phyloP scores from a whole-genome alignment of 2,888 invertebrate species.

The Spilarctia lutea region DNA sequence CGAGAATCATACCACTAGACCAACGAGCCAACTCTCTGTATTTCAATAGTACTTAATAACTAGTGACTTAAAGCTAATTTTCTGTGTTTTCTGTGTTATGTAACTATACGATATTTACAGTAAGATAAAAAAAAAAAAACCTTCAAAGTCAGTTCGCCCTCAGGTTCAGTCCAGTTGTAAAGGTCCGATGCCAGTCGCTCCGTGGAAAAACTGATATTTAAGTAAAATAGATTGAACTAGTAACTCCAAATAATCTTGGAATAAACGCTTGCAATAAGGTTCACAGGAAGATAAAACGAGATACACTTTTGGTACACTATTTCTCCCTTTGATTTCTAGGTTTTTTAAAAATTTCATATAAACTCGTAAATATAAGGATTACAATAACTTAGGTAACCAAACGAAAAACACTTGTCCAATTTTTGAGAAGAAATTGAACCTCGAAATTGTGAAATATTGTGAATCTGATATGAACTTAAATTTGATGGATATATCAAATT shows the following conservation, averaged over 20 bases:
- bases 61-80: background rate
- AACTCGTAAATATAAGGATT: background rate
- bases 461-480: background rate
- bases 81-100: too few relatives aligned
- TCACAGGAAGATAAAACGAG: background rate
- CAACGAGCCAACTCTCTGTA: constrained; percentile 75
- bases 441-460: background rate
- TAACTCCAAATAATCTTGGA: too few relatives aligned
- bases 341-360: background rate
- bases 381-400: too few relatives aligned
- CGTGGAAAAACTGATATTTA: too few relatives aligned
- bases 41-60: constrained; percentile 34
- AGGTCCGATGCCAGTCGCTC: too few relatives aligned
- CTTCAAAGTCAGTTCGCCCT: too few relatives aligned
- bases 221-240: too few relatives aligned
- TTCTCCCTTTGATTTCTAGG: background rate
- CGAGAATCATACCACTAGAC: constrained; percentile 87
- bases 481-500: too few relatives aligned
- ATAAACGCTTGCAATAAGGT: too few relatives aligned
- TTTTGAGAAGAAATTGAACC: background rate
- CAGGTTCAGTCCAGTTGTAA: too few relatives aligned
- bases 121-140: too few relatives aligned
- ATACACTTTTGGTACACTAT: background rate
- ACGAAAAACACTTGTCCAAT: background rate
- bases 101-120: too few relatives aligned